Percentiles rank a stretch among this genome's conserved stretches.
Evolutionary conservation across 2,888 invertebrate species (phyloP).

Genomic region (Hyalella azteca): DNA sequence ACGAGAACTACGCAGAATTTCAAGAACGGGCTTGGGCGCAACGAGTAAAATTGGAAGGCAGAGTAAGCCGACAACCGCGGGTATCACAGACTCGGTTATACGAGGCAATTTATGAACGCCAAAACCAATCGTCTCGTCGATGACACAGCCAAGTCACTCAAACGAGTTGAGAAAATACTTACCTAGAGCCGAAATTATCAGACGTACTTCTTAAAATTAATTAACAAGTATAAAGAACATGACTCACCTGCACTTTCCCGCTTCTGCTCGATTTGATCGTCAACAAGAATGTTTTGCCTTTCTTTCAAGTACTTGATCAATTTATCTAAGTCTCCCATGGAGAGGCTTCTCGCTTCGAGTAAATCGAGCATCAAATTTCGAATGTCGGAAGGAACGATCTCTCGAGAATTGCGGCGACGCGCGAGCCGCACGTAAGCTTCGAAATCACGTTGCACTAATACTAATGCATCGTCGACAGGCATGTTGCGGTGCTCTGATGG

Average conservation of each 20-base stretch:
- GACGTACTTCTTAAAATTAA: neutral
- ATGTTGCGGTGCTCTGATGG: constrained; percentile 89
- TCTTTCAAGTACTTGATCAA: constrained; percentile 58
- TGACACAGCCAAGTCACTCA: too few species aligned
- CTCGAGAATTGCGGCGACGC: constrained; percentile 54
- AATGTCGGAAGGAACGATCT: constrained; percentile 55
- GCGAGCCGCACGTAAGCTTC: constrained; percentile 65
- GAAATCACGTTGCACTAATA: constrained; percentile 76
- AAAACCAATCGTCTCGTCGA: too few species aligned
- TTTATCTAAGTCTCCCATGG: constrained; percentile 58
- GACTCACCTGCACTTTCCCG: constrained; percentile 56
- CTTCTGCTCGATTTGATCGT: constrained; percentile 58
- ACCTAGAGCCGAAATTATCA: too few species aligned
- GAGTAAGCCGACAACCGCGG: too few species aligned
- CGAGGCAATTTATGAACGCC: too few species aligned
- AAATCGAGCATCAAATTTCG: constrained; percentile 58
- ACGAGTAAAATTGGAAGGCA: too few species aligned
- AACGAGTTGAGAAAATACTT: too few species aligned
- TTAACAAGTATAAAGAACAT: neutral
- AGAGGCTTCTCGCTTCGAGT: constrained; percentile 53
- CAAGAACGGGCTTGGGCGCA: too few species aligned
- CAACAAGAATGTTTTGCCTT: constrained; percentile 55
- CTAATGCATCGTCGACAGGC: constrained; percentile 89
- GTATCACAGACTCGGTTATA: too few species aligned
- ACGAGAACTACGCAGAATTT: too few species aligned